phyloP scores from a whole-genome alignment of 1,140 invertebrate species.

The Aphaenogaster rudis region DNA sequence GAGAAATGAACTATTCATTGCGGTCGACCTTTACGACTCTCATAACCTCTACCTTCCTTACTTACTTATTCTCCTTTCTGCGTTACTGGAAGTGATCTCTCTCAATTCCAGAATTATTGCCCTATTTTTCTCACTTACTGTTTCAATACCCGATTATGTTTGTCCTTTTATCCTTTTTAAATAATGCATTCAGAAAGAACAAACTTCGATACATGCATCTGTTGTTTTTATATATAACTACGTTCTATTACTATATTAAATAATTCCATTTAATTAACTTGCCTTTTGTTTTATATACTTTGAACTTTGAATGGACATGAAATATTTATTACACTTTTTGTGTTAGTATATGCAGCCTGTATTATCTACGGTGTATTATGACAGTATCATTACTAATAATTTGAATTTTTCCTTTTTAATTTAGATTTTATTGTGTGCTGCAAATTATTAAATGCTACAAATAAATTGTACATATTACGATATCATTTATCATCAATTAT shows the following conservation, averaged over 20 bases:
- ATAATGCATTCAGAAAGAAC: not conserved
- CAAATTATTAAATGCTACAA: not conserved
- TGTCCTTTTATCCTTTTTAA: not conserved
- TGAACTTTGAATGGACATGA: constrained; percentile 64
- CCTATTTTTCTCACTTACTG: not conserved
- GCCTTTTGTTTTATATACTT: constrained; percentile 66
- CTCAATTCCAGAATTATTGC: constrained; percentile 44
- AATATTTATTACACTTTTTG: constrained; percentile 80
- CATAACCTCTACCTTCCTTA: constrained; percentile 26
- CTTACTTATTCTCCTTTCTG: constrained; percentile 27
- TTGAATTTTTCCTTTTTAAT: not conserved
- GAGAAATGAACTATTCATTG: constrained; percentile 77
- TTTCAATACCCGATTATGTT: constrained; percentile 38
- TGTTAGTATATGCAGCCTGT: not conserved
- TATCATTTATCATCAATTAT: not conserved
- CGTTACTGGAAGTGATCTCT: constrained; percentile 31
- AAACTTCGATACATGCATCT: constrained; percentile 22
- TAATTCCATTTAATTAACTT: constrained; percentile 80
- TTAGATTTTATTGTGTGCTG: not conserved
- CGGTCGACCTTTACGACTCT: constrained; percentile 64
- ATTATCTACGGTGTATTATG: not conserved
- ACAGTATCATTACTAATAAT: not conserved
- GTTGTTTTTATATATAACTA: constrained; percentile 65
- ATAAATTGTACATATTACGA: not conserved
- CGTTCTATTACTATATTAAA: constrained; percentile 77